These are phyloP conservation scores for Sipha maydis DNA, from an alignment of 2,888 invertebrate species.

Conservation along the genomic window DNA sequence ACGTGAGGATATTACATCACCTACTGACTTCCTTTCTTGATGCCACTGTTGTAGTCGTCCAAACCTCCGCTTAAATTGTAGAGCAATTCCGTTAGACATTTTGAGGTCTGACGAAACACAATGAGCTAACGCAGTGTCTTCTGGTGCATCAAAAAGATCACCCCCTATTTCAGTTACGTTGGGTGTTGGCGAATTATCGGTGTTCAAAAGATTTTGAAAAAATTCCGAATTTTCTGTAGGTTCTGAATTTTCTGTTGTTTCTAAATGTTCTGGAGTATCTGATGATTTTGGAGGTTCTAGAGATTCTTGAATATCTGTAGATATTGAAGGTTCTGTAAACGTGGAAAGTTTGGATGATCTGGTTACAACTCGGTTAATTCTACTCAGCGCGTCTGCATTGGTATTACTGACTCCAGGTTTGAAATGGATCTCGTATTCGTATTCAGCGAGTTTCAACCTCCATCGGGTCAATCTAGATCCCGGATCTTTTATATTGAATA, in stretches of 20 bases:
- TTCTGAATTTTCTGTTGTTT: no score
- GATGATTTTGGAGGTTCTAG: no score
- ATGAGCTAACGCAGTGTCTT: background rate
- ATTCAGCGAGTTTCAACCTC: conserved; percentile 21
- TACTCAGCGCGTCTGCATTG: conserved; percentile 15
- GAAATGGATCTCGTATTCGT: background rate
- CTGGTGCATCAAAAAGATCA: background rate
- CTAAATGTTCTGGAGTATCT: no score
- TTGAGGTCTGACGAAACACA: background rate
- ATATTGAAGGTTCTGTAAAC: background rate
- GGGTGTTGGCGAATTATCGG: background rate
- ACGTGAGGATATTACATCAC: background rate
- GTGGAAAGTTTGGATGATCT: background rate
- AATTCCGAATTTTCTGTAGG: no score
- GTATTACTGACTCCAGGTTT: background rate
- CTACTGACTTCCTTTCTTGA: no score
- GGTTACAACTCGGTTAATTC: background rate
- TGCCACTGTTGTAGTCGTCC: background rate
- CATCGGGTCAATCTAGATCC: no score
- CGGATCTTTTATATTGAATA: no score
- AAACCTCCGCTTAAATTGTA: background rate
- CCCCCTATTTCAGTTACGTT: background rate
- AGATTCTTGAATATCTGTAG: no score
- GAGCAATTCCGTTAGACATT: background rate
- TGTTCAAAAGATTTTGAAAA: no score